Evolutionary conservation across 2,888 invertebrate species (phyloP).

Genomic region (Cosmopolites sordidus): DNA sequence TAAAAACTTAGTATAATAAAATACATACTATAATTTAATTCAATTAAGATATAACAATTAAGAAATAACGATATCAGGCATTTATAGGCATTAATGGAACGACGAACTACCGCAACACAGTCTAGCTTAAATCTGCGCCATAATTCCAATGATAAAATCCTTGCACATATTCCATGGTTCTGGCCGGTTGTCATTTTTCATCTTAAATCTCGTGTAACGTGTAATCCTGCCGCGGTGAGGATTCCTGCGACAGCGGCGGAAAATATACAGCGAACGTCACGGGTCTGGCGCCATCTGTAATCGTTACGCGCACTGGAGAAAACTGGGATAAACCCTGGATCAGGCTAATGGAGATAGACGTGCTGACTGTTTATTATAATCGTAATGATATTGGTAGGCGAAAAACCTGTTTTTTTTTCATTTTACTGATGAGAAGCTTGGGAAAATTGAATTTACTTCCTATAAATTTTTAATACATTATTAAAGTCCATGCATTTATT

Average conservation of each 20-base stretch:
- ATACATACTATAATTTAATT: too few species aligned
- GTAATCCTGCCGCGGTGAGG: slow-evolving; percentile 20
- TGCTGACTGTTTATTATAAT: slow-evolving; percentile 11
- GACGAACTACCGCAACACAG: too few species aligned
- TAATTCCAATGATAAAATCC: slow-evolving; percentile 14
- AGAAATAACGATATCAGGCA: too few species aligned
- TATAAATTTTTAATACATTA: too few species aligned
- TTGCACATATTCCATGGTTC: slow-evolving; percentile 8
- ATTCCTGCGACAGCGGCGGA: slow-evolving; percentile 19
- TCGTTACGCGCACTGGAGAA: slow-evolving; percentile 18
- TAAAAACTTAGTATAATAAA: too few species aligned
- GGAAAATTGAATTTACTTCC: too few species aligned
- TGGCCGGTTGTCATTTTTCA: slow-evolving; percentile 19
- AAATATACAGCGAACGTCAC: slow-evolving; percentile 20
- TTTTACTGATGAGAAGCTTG: too few species aligned
- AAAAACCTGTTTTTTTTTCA: too few species aligned
- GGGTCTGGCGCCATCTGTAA: slow-evolving; percentile 19
- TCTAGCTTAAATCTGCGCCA: slow-evolving; percentile 3
- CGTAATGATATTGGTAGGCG: slow-evolving; percentile 2
- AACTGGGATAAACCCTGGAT: slow-evolving; percentile 12
- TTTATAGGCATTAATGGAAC: too few species aligned
- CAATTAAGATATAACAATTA: too few species aligned
- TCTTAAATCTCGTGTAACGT: slow-evolving; percentile 16
- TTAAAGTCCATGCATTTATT: too few species aligned
- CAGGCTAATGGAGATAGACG: slow-evolving; percentile 20